Evolutionary conservation across 2,888 invertebrate genomes (phyloP).

Genomic region (Cantharis flavilabris): DNA sequence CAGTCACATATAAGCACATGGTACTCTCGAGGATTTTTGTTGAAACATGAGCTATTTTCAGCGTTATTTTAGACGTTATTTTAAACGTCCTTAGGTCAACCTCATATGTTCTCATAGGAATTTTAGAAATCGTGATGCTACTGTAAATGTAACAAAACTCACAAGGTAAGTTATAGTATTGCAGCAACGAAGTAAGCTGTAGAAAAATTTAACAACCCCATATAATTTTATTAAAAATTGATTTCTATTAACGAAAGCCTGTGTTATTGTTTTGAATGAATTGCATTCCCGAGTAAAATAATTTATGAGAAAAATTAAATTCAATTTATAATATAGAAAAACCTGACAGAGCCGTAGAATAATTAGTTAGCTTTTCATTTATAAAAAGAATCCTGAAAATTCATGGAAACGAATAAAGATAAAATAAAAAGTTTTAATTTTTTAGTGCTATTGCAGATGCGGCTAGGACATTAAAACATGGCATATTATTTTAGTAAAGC

Average conservation of each 20-base stretch:
- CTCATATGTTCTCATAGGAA: conserved; percentile 12
- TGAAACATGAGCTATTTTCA: conserved; percentile 22
- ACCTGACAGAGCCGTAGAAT: conserved; percentile 15
- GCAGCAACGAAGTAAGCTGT: neutral
- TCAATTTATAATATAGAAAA: conserved; percentile 3
- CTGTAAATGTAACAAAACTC: conserved; percentile 14
- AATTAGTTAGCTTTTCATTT: conserved; percentile 25
- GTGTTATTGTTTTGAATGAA: neutral
- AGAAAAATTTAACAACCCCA: neutral
- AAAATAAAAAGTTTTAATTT: conserved; percentile 21
- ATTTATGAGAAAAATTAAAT: conserved; percentile 11
- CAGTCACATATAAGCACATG: conserved; percentile 16
- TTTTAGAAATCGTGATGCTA: conserved; percentile 12
- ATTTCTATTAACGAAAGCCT: conserved; percentile 1
- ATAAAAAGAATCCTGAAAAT: conserved; percentile 13
- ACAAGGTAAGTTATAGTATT: neutral
- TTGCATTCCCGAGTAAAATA: neutral
- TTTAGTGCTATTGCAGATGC: conserved; percentile 16
- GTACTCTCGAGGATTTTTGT: conserved; percentile 27
- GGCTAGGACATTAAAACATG: conserved; percentile 9
- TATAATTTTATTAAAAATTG: neutral
- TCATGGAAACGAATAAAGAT: conserved; percentile 18
- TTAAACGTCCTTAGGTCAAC: conserved; percentile 25
- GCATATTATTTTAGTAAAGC: conserved; percentile 1
- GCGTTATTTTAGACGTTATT: conserved; percentile 25